Conservation (phyloP, 1,140 invertebrate species). For the Nymphalis io region DNA sequence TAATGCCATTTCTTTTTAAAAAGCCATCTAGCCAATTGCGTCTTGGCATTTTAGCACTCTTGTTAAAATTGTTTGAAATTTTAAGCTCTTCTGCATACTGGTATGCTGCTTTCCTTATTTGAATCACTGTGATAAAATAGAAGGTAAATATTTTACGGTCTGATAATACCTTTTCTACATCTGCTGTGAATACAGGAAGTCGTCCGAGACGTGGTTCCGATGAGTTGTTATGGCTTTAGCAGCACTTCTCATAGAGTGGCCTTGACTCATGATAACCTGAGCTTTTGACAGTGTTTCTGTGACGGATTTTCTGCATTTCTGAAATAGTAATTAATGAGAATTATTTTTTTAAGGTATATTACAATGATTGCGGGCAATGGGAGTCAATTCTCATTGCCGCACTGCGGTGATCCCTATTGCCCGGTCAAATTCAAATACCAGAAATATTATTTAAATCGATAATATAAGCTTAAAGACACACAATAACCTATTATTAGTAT, state of each 20-base stretch:
- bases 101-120: slow-evolving; percentile 32
- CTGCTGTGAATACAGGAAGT: slow-evolving; percentile 28
- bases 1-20: slow-evolving; percentile 39
- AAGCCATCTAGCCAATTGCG: slow-evolving; percentile 36
- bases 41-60: slow-evolving; percentile 35
- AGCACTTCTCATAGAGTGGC: slow-evolving; percentile 29
- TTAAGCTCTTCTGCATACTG: slow-evolving; percentile 30
- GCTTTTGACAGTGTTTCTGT: no score
- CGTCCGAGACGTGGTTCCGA: slow-evolving; percentile 31
- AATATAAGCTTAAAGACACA: no score
- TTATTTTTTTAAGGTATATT: no score
- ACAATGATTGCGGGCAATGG: no score
- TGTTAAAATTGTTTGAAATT: slow-evolving; percentile 39
- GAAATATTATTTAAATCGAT: no score
- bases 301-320: no score
- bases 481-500: no score
- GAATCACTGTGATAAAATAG: slow-evolving; percentile 27
- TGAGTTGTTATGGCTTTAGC: slow-evolving; percentile 33
- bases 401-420: no score
- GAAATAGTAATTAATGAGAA: no score
- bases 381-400: no score
- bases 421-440: no score
- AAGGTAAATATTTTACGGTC: slow-evolving; percentile 31
- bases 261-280: slow-evolving; percentile 18
- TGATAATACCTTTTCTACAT: slow-evolving; percentile 28